These are phyloP conservation scores for Heteropelma amictum DNA, from an alignment of 2,888 invertebrate species.

Conservation along the genomic window DNA sequence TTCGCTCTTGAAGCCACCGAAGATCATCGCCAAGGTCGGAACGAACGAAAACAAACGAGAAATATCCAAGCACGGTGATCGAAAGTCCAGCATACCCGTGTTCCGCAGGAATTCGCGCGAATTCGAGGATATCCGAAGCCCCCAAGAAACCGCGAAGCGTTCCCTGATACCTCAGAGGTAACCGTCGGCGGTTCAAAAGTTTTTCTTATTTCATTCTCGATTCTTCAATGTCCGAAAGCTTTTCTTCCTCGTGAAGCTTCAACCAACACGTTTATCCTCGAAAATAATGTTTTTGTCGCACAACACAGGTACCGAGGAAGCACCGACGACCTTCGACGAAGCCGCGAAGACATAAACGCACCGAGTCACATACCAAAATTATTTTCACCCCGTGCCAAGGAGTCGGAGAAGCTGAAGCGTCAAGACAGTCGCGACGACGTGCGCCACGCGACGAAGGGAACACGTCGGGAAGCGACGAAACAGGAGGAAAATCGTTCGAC, in stretches of 20 bases:
- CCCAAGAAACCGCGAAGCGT: constrained; percentile 73
- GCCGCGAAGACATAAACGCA: constrained; percentile 73
- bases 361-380: constrained; percentile 76
- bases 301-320: constrained; percentile 72
- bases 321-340: constrained; percentile 73
- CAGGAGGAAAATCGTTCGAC: constrained; percentile 42
- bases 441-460: constrained; percentile 56
- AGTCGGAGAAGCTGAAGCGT: constrained; percentile 70
- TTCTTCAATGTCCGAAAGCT: neutral
- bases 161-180: constrained; percentile 76
- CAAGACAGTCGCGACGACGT: constrained; percentile 74
- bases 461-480: constrained; percentile 28
- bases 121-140: constrained; percentile 74
- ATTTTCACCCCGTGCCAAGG: constrained; percentile 69
- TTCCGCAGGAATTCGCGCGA: constrained; percentile 72
- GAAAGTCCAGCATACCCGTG: constrained; percentile 74
- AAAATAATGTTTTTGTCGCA: neutral
- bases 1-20: constrained; percentile 70
- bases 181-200: neutral
- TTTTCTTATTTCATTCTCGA: neutral
- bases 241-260: no score
- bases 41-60: constrained; percentile 60
- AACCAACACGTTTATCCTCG: no score
- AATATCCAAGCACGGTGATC: constrained; percentile 66
- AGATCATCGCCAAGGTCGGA: constrained; percentile 64